A percentile compares a stretch with the other conserved stretches of the same genome.
phyloP scores from a whole-genome alignment of 2,113 vertebrate genomes.

The Sigmodon hispidus region DNA sequence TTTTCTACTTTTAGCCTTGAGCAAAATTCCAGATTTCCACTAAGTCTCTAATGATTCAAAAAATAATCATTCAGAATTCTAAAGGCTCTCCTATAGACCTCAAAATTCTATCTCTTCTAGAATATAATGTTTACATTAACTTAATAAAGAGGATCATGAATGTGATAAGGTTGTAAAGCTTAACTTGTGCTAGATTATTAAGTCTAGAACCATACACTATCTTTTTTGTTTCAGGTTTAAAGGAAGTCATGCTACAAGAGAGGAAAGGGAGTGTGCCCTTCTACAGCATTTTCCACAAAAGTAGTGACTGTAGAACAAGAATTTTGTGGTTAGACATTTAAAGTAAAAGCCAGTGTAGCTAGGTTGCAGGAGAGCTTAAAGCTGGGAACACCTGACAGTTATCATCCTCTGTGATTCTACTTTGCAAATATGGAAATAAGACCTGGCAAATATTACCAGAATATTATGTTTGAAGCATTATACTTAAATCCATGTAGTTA shows the following conservation, averaged over 20 bases:
- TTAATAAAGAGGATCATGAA: not conserved
- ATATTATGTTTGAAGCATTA: not conserved
- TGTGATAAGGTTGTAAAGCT: not conserved
- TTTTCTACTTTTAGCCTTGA: not conserved
- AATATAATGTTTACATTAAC: not conserved
- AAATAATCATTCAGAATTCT: not conserved
- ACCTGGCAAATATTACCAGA: not conserved
- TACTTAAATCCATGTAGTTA: not conserved
- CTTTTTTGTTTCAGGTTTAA: not conserved
- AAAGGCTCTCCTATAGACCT: not conserved
- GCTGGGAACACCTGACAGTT: accelerated
- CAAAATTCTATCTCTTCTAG: not conserved
- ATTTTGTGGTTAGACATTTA: not conserved
- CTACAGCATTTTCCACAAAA: not conserved
- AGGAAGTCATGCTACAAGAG: not conserved
- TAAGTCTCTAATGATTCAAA: not conserved
- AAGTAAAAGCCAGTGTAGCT: not conserved
- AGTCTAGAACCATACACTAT: not conserved
- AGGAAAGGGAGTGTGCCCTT: not conserved
- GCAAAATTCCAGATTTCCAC: not conserved
- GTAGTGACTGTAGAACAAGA: not conserved
- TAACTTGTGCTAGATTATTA: not conserved
- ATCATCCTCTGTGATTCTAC: not conserved
- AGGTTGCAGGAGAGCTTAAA: not conserved
- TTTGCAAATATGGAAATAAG: not conserved